Base-by-base conservation (phyloP, 2,113 vertebrate species). In the Oryzias melastigma region DNA sequence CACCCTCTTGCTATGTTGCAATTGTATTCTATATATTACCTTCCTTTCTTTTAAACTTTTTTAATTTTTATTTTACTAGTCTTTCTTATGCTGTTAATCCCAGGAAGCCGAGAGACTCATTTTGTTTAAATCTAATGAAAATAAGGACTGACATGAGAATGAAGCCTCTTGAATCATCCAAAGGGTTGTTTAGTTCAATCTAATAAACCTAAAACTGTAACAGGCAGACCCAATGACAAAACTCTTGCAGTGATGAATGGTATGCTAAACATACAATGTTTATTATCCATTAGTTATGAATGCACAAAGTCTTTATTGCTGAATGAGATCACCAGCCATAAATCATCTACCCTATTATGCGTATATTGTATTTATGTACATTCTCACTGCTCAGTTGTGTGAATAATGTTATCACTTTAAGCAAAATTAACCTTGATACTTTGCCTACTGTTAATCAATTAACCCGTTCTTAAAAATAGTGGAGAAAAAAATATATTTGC, bases 241-340 rank as follows among this genome's bases (percentile, higher is more conserved):
- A 15, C 58, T 22, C 58, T 73, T 49, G 61, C 29, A 44, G 56
- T 81, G 72, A 81, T 71, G 14, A 68, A 74, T 79, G 53, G 22
- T 54, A 27, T 44, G n/a, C 81, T 76, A 71, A 71, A 52, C 62
- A 69, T 69, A 63, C 54, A 61, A 20, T 49, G 46, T 58, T 71
- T 68, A 78, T 72, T 60, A 75, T 66, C 59, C 29, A 42, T 40
- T 54, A 35, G 52, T 72, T 57, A 78, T 71, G 44, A 78, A 81
- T 68, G 78, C 77, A 70, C 58, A 60, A 61, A 48, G 58, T 52
- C 40, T 15, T 19, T 3, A 0, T 4, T 44, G 46, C 55, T 58
- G 71, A 64, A 58, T 72, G 65, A 77, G 58, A 66, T 78, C 19
- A 75, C 48, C 40, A 58, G 45, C 19, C 56, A 68, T 68, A 15